A percentile compares a stretch with the other conserved stretches of the same genome.
These are phyloP conservation scores for Bungarus multicinctus DNA, from an alignment of 2,113 vertebrate species.

Conservation along the genomic window DNA sequence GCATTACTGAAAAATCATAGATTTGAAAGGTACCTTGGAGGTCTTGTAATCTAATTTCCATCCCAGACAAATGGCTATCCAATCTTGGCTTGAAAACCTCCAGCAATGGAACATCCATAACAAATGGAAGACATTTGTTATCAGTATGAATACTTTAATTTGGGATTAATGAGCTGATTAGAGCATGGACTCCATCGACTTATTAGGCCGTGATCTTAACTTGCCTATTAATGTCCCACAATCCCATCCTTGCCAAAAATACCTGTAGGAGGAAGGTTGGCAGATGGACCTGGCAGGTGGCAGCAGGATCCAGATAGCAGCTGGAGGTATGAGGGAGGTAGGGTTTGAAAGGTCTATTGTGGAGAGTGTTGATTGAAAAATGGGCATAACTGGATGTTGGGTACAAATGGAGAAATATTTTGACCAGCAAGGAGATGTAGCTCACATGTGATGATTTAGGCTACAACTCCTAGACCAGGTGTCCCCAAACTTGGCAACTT, in stretches of 20 bases:
- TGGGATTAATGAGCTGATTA: not conserved
- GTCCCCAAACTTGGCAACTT: too few species aligned
- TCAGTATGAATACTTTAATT: not conserved
- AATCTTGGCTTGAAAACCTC: too few species aligned
- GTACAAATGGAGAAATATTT: not conserved
- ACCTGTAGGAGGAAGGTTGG: not conserved
- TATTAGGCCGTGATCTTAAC: not conserved
- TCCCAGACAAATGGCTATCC: too few species aligned
- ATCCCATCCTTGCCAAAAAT: not conserved
- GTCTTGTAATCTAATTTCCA: not conserved
- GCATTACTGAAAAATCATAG: not conserved
- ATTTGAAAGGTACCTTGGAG: not conserved
- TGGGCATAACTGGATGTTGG: not conserved
- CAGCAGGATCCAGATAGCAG: not conserved
- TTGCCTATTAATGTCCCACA: not conserved
- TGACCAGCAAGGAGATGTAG: not conserved
- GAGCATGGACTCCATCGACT: not conserved
- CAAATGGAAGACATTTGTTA: not conserved
- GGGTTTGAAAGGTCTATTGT: not conserved
- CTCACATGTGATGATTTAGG: not conserved
- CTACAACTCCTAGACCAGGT: not conserved
- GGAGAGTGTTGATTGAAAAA: not conserved
- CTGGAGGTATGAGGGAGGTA: not conserved
- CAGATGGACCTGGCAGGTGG: not conserved
- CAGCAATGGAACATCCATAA: not conserved